A percentile compares a stretch with the other conserved stretches of the same genome.
Evolutionary conservation across 2,888 invertebrate genomes (phyloP).

Genomic region (Himalopsyche japonica): DNA sequence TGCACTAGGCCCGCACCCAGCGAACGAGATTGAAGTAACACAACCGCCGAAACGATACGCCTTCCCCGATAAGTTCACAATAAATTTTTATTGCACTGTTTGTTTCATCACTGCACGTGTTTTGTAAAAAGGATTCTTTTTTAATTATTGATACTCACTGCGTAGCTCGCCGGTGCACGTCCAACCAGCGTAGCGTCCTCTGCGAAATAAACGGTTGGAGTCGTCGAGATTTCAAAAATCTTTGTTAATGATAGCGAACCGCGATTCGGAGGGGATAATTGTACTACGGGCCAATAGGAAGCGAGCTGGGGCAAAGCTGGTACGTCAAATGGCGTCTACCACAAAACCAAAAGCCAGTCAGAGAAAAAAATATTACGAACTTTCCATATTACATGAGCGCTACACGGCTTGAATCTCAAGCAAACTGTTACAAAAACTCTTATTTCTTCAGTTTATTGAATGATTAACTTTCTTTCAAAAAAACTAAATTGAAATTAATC

Average conservation of each 20-base stretch:
- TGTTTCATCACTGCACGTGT: neutral
- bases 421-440: neutral
- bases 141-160: constrained; percentile 34
- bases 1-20: constrained; percentile 78
- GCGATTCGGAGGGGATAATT: constrained; percentile 45
- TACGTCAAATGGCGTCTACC: neutral
- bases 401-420: neutral
- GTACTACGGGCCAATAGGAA: constrained; percentile 48
- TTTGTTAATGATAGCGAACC: constrained; percentile 56
- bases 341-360: neutral
- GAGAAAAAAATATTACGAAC: neutral
- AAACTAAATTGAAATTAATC: no score
- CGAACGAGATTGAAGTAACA: constrained; percentile 63
- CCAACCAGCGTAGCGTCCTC: constrained; percentile 47
- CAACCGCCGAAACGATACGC: neutral
- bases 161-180: constrained; percentile 43
- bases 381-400: neutral
- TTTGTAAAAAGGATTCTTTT: neutral
- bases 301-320: constrained; percentile 42
- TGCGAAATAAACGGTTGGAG: constrained; percentile 57
- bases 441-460: neutral
- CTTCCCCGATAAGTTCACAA: constrained; percentile 51
- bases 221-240: constrained; percentile 59
- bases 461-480: neutral
- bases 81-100: constrained; percentile 49